A percentile compares a stretch with the other conserved stretches of the same genome.
These are phyloP conservation scores for Atrichornis clamosus DNA, from an alignment of 2,113 vertebrate genomes.

Conservation along the genomic window DNA sequence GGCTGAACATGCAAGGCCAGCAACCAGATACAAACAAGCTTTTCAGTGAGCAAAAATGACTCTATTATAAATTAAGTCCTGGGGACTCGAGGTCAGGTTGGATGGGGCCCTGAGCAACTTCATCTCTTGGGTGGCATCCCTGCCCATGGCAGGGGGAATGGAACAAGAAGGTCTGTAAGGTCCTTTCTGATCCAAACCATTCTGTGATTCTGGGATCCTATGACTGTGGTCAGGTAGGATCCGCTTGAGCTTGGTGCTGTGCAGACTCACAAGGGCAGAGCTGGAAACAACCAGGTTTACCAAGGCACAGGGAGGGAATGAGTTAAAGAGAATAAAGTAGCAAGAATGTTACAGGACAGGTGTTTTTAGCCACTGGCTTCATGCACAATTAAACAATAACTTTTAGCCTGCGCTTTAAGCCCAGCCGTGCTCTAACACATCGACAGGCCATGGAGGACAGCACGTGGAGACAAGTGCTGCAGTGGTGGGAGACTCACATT, in stretches of 20 bases:
- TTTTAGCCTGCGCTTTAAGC: background rate
- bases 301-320: background rate
- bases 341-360: background rate
- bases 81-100: background rate
- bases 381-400: background rate
- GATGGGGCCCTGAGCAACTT: background rate
- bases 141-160: too few relatives aligned
- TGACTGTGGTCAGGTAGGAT: background rate
- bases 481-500: fast-evolving
- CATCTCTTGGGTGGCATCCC: background rate
- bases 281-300: background rate
- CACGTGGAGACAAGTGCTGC: fast-evolving
- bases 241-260: background rate
- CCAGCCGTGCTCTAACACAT: background rate
- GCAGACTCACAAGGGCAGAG: background rate
- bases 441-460: background rate
- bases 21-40: background rate
- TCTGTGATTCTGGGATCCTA: background rate
- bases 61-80: background rate
- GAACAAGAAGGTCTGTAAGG: background rate
- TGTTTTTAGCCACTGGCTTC: background rate
- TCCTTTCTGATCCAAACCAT: background rate
- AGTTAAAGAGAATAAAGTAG: background rate
- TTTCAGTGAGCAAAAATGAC: background rate
- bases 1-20: background rate